phyloP scores from a whole-genome alignment of 2,113 vertebrate species.

The Scomber scombrus region DNA sequence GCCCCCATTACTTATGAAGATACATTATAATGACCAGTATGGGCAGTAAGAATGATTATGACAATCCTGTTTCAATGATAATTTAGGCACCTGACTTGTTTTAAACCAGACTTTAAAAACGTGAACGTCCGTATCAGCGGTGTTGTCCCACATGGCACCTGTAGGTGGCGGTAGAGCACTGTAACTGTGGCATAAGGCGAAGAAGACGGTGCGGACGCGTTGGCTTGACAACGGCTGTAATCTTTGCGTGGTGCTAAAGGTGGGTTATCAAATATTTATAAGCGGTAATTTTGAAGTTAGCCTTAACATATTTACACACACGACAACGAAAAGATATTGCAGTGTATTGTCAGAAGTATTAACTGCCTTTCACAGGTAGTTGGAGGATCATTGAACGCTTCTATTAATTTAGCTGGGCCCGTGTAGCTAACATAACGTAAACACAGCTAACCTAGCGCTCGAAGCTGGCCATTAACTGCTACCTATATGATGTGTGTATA shows the following conservation, averaged over 20 bases:
- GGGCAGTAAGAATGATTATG: too few species aligned
- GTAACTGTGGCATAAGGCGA: neutral
- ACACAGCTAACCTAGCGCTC: neutral
- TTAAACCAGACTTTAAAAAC: too few species aligned
- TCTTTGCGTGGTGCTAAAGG: constrained; percentile 52
- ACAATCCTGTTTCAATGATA: too few species aligned
- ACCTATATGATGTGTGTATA: too few species aligned
- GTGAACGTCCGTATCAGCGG: too few species aligned
- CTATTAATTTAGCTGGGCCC: neutral
- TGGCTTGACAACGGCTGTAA: constrained; percentile 72
- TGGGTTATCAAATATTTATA: constrained; percentile 19
- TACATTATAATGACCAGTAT: too few species aligned
- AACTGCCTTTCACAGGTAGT: neutral
- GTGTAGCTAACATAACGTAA: neutral
- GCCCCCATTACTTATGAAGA: too few species aligned
- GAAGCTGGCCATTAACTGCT: neutral
- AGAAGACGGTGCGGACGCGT: constrained; percentile 56
- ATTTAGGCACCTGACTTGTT: too few species aligned
- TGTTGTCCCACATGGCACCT: constrained; percentile 10
- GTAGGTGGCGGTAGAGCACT: constrained; percentile 39
- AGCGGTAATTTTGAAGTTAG: neutral
- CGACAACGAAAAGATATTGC: fast-evolving
- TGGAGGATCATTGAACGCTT: neutral
- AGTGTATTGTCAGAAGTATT: too few species aligned
- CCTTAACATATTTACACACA: neutral